Evolutionary conservation across 1,140 invertebrate species (phyloP), one percentile per base, ranked within the genome.

Genomic region (Drosophila triauraria): DNA sequence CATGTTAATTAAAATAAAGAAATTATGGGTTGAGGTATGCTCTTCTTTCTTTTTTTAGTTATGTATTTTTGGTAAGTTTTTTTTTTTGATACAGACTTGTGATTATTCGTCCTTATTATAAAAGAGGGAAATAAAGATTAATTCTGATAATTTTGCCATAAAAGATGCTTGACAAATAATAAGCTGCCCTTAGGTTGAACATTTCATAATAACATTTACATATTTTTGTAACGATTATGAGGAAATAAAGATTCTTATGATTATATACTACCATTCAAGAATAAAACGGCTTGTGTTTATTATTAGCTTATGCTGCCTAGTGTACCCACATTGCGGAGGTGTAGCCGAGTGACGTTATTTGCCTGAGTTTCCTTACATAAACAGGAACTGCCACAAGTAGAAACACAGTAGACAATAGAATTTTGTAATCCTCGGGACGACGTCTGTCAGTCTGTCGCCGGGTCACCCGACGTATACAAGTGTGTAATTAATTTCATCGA

Each of bases 401-500:
- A 56, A 62, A 53, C 32, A 30, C 57, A 59, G 65, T 25, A 47
- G 56, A 65, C 58, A 83, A 83, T 76, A 61, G 59, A 78, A 72
- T 80, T 69, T 78, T 60, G 67, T 58, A 84, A 75, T 72, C n/a
- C 32, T 23, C 25, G 38, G 58, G 40, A 63, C 30, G 65, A 59
- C 44, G 47, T 51, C 75, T 67, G 72, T 44, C 68, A 74, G 64
- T 64, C 72, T 68, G 68, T 47, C 63, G 32, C 48, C n/a, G 9
- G 15, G 25, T 15, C 32, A 63, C 4, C 30, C 17, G 30, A 43
- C 17, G 61, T 61, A 80, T 80, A 54, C 53, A 82, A 74, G 61
- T 80, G 80, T 80, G 72, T 84, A 88, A 84, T 88, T 84, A 78
- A 80, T 88, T 80, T 83, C 69, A 74, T 75, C 51, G 61, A 27